Evolutionary conservation across 2,113 vertebrate genomes (phyloP).

Genomic region (Spea bombifrons): DNA sequence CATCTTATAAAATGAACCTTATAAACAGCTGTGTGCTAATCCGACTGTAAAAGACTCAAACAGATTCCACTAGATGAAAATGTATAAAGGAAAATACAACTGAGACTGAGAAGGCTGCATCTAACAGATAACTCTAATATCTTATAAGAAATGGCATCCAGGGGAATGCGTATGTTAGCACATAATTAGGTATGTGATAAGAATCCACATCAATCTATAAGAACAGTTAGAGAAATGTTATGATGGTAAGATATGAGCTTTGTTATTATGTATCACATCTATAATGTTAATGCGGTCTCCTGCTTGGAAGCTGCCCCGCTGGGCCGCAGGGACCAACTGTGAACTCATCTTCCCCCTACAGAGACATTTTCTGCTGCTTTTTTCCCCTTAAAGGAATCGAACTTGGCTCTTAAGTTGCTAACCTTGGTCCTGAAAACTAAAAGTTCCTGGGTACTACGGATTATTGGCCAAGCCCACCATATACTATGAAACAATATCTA

Average conservation of each 20-base stretch:
- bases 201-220: constrained; percentile 42
- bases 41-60: constrained; percentile 36
- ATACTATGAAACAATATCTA: neutral
- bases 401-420: constrained; percentile 28
- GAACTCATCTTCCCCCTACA: constrained; percentile 33
- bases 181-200: constrained; percentile 44
- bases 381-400: constrained; percentile 6
- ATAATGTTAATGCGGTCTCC: constrained; percentile 8
- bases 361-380: constrained; percentile 32
- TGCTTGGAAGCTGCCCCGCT: constrained; percentile 22
- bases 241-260: constrained; percentile 43
- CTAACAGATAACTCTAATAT: constrained; percentile 43
- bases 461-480: neutral
- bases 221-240: constrained; percentile 44
- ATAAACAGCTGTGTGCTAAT: constrained; percentile 35
- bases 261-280: constrained; percentile 32
- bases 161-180: constrained; percentile 21
- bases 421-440: constrained; percentile 24
- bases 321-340: constrained; percentile 30
- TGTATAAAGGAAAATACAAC: constrained; percentile 14
- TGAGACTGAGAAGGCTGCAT: constrained; percentile 30
- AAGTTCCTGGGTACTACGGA: neutral
- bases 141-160: constrained; percentile 41
- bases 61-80: constrained; percentile 26
- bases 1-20: neutral